Conservation (phyloP, 1,140 invertebrate genomes). For the Drosophila ercepeae region DNA sequence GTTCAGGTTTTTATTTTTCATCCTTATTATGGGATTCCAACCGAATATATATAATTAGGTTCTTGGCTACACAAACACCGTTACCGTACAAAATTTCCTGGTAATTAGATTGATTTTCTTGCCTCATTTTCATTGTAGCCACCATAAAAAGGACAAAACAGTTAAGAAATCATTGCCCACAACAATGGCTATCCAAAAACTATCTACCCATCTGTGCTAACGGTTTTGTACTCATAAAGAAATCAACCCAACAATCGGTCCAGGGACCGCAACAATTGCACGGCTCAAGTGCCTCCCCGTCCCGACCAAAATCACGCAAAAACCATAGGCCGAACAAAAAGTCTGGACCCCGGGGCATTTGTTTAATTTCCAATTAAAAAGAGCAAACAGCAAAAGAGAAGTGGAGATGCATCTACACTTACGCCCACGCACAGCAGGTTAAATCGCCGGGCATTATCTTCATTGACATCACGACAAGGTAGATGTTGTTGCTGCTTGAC, state of each 20-base stretch:
- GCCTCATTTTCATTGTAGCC: slow-evolving; percentile 58
- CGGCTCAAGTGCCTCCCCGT: slow-evolving; percentile 58
- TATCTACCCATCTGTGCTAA: slow-evolving; percentile 47
- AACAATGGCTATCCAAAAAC: slow-evolving; percentile 35
- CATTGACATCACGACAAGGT: slow-evolving; percentile 74
- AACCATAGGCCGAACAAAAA: slow-evolving; percentile 61
- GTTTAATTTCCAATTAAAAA: slow-evolving; percentile 82
- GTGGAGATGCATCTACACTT: slow-evolving; percentile 46
- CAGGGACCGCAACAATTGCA: slow-evolving; percentile 69
- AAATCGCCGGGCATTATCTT: slow-evolving; percentile 70
- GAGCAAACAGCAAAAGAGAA: slow-evolving; percentile 61
- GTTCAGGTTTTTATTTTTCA: background rate
- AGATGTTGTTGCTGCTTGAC: slow-evolving; percentile 54
- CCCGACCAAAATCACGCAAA: slow-evolving; percentile 70
- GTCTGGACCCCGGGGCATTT: slow-evolving; percentile 55
- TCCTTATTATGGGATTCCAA: background rate
- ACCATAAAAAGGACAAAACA: slow-evolving; percentile 37
- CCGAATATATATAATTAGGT: background rate
- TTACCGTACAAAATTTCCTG: slow-evolving; percentile 53
- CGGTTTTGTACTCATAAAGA: slow-evolving; percentile 67
- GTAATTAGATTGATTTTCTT: slow-evolving; percentile 62
- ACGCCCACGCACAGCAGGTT: slow-evolving; percentile 76
- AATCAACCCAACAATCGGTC: slow-evolving; percentile 56
- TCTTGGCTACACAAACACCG: slow-evolving; percentile 19
- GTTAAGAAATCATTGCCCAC: slow-evolving; percentile 11